Conservation (phyloP, 2,888 invertebrate species). For the Hetaerina titia region DNA sequence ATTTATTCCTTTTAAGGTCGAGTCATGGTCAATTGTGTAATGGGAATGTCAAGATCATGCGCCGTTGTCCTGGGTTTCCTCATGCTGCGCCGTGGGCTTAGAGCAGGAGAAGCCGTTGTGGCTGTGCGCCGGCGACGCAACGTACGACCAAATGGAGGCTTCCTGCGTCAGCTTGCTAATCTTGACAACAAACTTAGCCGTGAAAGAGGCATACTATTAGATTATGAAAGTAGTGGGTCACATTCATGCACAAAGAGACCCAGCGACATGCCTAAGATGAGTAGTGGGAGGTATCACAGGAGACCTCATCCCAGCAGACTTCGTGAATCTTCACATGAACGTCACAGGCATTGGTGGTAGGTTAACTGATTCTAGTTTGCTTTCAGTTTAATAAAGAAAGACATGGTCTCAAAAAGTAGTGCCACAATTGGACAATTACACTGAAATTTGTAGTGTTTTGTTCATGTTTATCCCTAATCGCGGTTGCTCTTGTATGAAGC, state of each 20-base stretch:
- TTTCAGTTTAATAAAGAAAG: not conserved
- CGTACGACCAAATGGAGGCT: slow-evolving; percentile 89
- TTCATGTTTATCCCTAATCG: not conserved
- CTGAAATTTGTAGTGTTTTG: not conserved
- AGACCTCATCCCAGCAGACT: not conserved
- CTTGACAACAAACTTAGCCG: slow-evolving; percentile 76
- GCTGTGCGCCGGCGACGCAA: slow-evolving; percentile 85
- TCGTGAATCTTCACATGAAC: not conserved
- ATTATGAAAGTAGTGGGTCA: not conserved
- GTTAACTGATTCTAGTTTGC: not conserved
- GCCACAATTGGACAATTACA: not conserved
- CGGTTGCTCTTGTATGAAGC: not conserved
- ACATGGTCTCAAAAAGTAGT: not conserved
- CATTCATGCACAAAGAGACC: not conserved
- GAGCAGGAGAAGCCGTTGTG: slow-evolving; percentile 86
- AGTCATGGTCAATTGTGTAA: slow-evolving; percentile 88
- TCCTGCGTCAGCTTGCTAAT: slow-evolving; percentile 87
- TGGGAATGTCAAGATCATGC: slow-evolving; percentile 90
- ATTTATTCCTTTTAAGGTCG: slow-evolving; percentile 80
- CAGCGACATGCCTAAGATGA: not conserved
- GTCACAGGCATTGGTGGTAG: not conserved
- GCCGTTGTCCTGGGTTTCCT: slow-evolving; percentile 89
- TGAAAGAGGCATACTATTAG: slow-evolving; percentile 3
- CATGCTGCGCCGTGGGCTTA: slow-evolving; percentile 88
- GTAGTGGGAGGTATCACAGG: slow-evolving; percentile 23